phyloP scores from a whole-genome alignment of 2,113 vertebrate species.

The Noturus placidus region DNA sequence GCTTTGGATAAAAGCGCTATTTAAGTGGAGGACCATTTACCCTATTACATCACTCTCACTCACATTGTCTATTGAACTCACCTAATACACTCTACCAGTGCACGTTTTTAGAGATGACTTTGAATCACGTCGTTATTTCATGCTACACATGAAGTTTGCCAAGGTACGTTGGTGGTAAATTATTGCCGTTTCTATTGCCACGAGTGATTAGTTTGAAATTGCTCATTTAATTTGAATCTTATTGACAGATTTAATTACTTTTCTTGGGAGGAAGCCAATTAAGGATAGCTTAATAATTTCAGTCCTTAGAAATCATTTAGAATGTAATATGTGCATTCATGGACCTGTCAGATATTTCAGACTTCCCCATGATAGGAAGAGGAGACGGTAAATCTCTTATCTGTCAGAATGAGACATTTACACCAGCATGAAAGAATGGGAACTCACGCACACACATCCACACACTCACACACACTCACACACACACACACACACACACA shows the following conservation, averaged over 20 bases:
- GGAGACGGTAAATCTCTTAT: conserved; percentile 29
- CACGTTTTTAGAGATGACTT: neutral
- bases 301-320: neutral
- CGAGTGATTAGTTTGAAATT: neutral
- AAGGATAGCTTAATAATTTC: neutral
- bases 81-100: neutral
- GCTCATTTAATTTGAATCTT: neutral
- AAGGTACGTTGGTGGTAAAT: neutral
- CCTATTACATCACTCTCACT: neutral
- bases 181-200: no score
- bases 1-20: no score
- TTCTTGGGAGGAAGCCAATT: neutral
- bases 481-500: conserved; percentile 5
- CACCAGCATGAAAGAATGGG: conserved; percentile 27
- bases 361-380: conserved; percentile 10
- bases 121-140: neutral
- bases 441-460: no score
- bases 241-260: neutral
- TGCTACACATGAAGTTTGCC: neutral
- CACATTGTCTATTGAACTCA: neutral
- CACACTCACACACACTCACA: neutral
- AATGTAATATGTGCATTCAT: neutral
- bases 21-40: no score
- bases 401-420: conserved; percentile 33
- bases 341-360: conserved; percentile 12